Conservation (phyloP, 2,888 invertebrate species). For the Acanthopleura granulata region DNA sequence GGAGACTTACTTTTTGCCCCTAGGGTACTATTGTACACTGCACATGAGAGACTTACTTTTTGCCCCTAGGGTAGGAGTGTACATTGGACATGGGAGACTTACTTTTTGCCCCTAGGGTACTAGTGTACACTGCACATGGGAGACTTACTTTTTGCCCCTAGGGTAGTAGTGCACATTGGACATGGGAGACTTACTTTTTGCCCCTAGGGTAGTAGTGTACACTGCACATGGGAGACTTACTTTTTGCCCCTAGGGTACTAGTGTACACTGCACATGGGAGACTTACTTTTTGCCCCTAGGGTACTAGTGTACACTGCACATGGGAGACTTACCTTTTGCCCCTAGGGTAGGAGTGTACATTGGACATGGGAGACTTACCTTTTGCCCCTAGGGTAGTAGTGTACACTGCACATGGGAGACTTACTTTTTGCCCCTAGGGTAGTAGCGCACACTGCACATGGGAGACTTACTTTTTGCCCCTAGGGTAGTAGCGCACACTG, state of each 20-base stretch:
- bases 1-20: neutral
- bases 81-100: slow-evolving; percentile 77
- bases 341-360: neutral
- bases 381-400: too few relatives aligned
- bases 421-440: too few relatives aligned
- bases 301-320: too few relatives aligned
- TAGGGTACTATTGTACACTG: neutral
- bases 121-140: neutral
- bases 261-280: neutral
- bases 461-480: too few relatives aligned
- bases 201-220: too few relatives aligned
- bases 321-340: too few relatives aligned
- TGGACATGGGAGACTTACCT: slow-evolving; percentile 75
- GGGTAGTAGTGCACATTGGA: slow-evolving; percentile 97
- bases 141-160: slow-evolving; percentile 94
- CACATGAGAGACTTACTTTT: slow-evolving; percentile 81
- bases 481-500: too few relatives aligned
- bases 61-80: slow-evolving; percentile 97
- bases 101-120: neutral
- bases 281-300: too few relatives aligned
- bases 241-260: neutral
- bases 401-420: too few relatives aligned
- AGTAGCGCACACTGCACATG: too few relatives aligned
- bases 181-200: too few relatives aligned
- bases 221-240: neutral